Evolutionary conservation across 35 echinoderm and acorn worm genomes (phyloP).

Genomic region (Ophiothrix spiculata): DNA sequence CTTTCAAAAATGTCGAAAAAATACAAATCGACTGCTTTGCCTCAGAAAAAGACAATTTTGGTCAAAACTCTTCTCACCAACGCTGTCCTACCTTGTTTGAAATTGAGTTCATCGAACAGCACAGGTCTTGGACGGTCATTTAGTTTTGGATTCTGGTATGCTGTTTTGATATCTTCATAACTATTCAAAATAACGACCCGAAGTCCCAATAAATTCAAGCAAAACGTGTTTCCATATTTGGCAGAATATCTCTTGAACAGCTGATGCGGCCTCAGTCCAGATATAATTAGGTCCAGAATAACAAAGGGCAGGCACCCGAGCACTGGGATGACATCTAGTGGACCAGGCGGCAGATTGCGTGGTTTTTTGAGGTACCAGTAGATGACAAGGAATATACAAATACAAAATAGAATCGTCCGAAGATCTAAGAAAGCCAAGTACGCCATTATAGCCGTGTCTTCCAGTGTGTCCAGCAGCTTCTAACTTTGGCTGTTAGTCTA

Average conservation of each 20-base stretch:
- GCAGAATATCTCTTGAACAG: slow-evolving; percentile 15
- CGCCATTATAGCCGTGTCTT: no score
- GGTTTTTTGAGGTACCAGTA: neutral
- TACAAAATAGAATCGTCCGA: neutral
- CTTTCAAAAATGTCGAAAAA: neutral
- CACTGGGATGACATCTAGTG: neutral
- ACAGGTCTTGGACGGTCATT: neutral
- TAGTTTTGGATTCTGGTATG: neutral
- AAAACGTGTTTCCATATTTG: slow-evolving; percentile 3
- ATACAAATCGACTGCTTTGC: neutral
- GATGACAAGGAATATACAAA: neutral
- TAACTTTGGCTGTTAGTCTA: no score
- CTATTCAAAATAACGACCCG: neutral
- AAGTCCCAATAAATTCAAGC: neutral
- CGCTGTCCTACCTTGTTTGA: neutral
- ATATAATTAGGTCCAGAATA: neutral
- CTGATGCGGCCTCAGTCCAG: neutral
- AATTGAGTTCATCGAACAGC: neutral
- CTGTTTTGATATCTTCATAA: neutral
- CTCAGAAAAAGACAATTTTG: neutral
- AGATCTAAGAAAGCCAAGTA: neutral
- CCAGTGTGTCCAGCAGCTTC: no score
- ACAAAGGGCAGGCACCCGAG: neutral
- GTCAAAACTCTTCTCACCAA: neutral
- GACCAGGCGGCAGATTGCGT: neutral